These are phyloP conservation scores for Ostrea denselamellosa DNA, from an alignment of 1,140 invertebrate species.

Conservation along the genomic window DNA sequence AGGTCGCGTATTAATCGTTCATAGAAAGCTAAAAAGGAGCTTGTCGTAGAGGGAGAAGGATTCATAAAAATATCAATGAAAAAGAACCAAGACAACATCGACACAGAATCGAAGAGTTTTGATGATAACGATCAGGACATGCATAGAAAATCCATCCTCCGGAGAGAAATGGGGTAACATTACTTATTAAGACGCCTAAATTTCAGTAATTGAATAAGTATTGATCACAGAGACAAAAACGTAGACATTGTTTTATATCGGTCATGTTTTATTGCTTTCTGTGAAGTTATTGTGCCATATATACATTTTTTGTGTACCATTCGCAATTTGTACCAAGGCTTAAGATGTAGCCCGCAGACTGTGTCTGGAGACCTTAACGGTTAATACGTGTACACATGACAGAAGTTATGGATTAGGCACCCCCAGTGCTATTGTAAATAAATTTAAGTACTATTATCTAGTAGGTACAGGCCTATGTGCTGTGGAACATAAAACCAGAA, in stretches of 20 bases:
- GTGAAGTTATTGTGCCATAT: background rate
- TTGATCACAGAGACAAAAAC: constrained; percentile 1
- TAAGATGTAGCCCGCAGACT: background rate
- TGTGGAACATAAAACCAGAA: too few species aligned
- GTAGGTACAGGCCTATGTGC: too few species aligned
- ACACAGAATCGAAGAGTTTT: background rate
- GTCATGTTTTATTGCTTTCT: background rate
- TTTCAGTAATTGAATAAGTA: constrained; percentile 33
- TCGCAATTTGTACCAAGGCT: background rate
- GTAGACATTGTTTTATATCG: background rate
- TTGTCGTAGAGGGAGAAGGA: background rate
- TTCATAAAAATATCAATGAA: background rate
- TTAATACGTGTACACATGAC: too few species aligned
- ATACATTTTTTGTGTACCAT: background rate
- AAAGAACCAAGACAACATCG: background rate
- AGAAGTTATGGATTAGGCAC: too few species aligned
- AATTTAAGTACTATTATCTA: too few species aligned
- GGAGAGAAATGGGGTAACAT: constrained; percentile 6
- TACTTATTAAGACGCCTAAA: constrained; percentile 33
- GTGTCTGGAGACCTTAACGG: too few species aligned
- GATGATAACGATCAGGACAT: constrained; percentile 18
- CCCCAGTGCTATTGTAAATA: too few species aligned
- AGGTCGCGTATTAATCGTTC: constrained; percentile 15
- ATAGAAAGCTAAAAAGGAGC: background rate
- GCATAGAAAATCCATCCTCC: background rate